These are phyloP conservation scores for Tokudaia muenninki DNA, from an alignment of 2,797 vertebrate species.

Conservation along the genomic window DNA sequence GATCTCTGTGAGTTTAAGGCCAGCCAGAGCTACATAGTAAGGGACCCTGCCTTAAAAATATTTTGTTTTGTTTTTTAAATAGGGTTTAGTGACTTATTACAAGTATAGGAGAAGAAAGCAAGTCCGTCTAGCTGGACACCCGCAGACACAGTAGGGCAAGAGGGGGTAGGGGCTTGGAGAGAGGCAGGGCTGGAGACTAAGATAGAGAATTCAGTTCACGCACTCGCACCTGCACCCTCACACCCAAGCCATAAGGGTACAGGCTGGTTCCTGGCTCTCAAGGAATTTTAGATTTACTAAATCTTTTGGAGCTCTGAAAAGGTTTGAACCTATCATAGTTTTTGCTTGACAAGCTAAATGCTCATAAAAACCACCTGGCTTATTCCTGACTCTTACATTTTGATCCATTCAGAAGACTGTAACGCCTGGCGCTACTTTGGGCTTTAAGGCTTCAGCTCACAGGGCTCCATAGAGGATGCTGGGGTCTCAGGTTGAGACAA, in stretches of 20 bases:
- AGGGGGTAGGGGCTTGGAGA: neutral
- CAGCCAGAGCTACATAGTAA: neutral
- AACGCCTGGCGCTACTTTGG: neutral
- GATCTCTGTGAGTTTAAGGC: neutral
- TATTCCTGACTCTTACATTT: conserved; percentile 21
- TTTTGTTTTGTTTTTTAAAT: neutral
- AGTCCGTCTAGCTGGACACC: neutral
- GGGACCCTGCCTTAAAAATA: neutral
- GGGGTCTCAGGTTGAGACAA: neutral
- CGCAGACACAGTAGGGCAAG: neutral
- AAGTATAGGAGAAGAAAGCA: conserved; percentile 7
- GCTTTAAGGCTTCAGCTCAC: conserved; percentile 42
- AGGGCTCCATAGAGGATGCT: neutral
- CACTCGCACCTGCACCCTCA: neutral
- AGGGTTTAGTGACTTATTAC: neutral
- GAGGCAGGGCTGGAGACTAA: neutral
- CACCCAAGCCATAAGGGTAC: neutral
- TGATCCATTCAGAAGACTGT: conserved; percentile 19
- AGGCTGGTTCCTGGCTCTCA: neutral
- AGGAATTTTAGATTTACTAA: neutral
- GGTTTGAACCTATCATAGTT: conserved; percentile 24
- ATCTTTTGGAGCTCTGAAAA: conserved; percentile 32
- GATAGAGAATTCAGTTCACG: neutral
- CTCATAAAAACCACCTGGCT: neutral
- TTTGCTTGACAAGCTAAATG: conserved; percentile 32